Percentiles rank a stretch among this genome's conserved stretches.
Evolutionary conservation across 2,888 invertebrate species (phyloP).

Genomic region (Dromius quadrimaculatus): DNA sequence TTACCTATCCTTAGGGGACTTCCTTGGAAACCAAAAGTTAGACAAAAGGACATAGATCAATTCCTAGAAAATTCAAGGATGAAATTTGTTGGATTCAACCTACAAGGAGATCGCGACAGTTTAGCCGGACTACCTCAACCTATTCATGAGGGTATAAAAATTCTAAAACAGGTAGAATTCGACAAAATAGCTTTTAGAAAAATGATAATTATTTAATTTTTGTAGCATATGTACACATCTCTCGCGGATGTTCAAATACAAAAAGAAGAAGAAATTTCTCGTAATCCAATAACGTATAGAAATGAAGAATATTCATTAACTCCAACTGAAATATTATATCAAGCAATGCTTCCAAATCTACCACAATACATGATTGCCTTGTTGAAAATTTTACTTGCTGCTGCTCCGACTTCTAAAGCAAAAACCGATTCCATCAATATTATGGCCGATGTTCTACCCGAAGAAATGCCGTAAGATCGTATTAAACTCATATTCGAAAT

Average conservation of each 20-base stretch:
- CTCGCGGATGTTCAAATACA: slow-evolving; percentile 92
- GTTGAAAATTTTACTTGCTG: slow-evolving; percentile 95
- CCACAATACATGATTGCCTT: slow-evolving; percentile 98
- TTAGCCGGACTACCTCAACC: slow-evolving; percentile 96
- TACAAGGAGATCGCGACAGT: slow-evolving; percentile 88
- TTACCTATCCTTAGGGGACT: slow-evolving; percentile 65
- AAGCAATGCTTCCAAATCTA: slow-evolving; percentile 94
- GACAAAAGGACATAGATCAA: slow-evolving; percentile 92
- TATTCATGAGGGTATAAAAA: slow-evolving; percentile 95
- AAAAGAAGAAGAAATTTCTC: slow-evolving; percentile 90
- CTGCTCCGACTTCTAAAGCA: slow-evolving; percentile 98
- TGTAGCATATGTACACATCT: slow-evolving; percentile 92
- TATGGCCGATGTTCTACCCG: slow-evolving; percentile 96
- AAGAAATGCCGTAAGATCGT: slow-evolving; percentile 90
- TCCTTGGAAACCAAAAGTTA: slow-evolving; percentile 97
- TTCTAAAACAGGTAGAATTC: slow-evolving; percentile 82
- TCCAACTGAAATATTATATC: slow-evolving; percentile 90
- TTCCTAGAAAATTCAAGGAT: slow-evolving; percentile 91
- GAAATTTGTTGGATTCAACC: slow-evolving; percentile 96
- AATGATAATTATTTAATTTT: slow-evolving; percentile 52
- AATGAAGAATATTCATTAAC: slow-evolving; percentile 85
- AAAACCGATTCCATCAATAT: slow-evolving; percentile 99
- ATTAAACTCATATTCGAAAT: slow-evolving; percentile 30
- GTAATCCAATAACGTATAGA: slow-evolving; percentile 89
- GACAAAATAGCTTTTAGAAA: no score